Evolutionary conservation across 2,888 invertebrate species (phyloP).

Genomic region (Pterobdella sp.): DNA sequence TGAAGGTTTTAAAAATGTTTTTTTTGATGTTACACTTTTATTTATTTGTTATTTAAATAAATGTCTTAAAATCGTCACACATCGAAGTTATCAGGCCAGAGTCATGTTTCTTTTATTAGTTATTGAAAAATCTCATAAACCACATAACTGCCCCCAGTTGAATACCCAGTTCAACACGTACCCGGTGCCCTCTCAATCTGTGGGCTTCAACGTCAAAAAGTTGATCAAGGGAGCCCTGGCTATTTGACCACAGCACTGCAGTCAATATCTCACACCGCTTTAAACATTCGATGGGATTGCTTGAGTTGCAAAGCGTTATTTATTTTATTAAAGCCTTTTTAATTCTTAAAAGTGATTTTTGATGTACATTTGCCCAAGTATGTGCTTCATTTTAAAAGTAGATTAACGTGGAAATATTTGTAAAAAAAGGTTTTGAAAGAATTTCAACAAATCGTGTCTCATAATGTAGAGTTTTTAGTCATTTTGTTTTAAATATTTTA

Average conservation of each 20-base stretch:
- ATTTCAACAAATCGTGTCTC: too few relatives aligned
- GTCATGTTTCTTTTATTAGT: not conserved
- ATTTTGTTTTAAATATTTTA: too few relatives aligned
- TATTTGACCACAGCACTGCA: conserved; percentile 35
- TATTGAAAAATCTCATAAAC: not conserved
- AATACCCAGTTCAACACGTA: conserved; percentile 58
- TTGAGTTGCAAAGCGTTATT: not conserved
- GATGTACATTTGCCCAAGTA: too few relatives aligned
- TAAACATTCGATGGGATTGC: not conserved
- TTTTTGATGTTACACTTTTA: too few relatives aligned
- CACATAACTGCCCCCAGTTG: not conserved
- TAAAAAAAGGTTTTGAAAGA: too few relatives aligned
- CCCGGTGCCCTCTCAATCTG: conserved; percentile 70
- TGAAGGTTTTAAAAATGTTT: too few relatives aligned
- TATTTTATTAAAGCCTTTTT: not conserved
- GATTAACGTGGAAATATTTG: too few relatives aligned
- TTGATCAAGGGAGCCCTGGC: conserved; percentile 73
- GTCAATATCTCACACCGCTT: not conserved
- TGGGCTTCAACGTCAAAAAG: conserved; percentile 80
- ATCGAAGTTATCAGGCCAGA: conserved; percentile 8
- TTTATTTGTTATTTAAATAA: too few relatives aligned
- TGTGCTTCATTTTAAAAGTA: too few relatives aligned
- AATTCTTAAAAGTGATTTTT: not conserved
- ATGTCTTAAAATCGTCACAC: too few relatives aligned
- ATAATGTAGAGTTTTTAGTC: too few relatives aligned